Evolutionary conservation across 1,140 invertebrate genomes (phyloP).

Genomic region (Druon quercuslanigerum): DNA sequence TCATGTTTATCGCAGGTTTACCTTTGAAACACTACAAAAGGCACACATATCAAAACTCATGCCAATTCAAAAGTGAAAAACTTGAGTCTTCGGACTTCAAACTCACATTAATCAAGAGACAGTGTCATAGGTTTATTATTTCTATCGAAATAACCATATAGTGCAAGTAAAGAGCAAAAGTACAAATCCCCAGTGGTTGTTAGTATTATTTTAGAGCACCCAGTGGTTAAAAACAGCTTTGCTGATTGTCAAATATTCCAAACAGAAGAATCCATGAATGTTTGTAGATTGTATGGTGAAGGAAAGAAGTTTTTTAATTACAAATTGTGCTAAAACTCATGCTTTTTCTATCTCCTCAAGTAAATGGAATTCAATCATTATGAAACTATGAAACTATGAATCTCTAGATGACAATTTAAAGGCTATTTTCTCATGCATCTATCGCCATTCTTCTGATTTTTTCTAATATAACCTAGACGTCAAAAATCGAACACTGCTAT

Average conservation of each 20-base stretch:
- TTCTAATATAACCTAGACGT: constrained; percentile 2
- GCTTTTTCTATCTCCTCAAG: background rate
- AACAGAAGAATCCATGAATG: constrained; percentile 12
- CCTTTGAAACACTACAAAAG: constrained; percentile 1
- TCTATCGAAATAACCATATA: background rate
- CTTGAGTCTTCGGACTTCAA: background rate
- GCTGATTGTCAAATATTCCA: background rate
- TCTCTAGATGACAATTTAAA: constrained; percentile 20
- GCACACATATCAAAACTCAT: constrained; percentile 10
- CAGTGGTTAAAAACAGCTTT: constrained; percentile 14
- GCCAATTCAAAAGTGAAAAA: constrained; percentile 10
- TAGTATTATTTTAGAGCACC: constrained; percentile 2
- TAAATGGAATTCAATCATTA: background rate
- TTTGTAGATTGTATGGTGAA: background rate
- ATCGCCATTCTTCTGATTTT: constrained; percentile 16
- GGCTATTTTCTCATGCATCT: constrained; percentile 37
- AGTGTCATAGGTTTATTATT: background rate
- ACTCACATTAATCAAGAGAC: background rate
- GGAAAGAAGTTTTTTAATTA: background rate
- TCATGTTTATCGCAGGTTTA: background rate
- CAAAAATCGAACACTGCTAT: background rate
- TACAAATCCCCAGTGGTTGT: background rate
- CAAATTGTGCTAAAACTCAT: constrained; percentile 31
- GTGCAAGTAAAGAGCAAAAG: constrained; percentile 8
- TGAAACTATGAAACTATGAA: constrained; percentile 17